A percentile compares a stretch with the other conserved stretches of the same genome.
These are phyloP conservation scores for Macroglossus sobrinus DNA, from an alignment of 2,113 vertebrate genomes.

Conservation along the genomic window DNA sequence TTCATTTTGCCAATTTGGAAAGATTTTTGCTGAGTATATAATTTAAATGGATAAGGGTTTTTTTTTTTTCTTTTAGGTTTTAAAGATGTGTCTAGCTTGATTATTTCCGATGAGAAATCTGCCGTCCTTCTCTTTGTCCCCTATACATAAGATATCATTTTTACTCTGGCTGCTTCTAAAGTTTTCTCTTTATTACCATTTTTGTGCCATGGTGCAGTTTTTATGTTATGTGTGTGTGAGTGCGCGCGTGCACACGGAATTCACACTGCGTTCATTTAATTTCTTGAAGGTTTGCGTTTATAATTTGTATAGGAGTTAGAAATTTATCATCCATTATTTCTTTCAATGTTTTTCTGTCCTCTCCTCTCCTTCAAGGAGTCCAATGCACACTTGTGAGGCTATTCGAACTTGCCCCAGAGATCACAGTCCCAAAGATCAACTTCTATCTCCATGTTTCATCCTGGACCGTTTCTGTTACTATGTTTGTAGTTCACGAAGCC, in stretches of 20 bases:
- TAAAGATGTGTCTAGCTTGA: neutral
- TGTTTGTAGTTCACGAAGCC: neutral
- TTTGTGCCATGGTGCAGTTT: neutral
- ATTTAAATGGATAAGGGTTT: neutral
- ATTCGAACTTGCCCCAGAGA: neutral
- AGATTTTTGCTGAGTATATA: neutral
- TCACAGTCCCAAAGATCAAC: neutral
- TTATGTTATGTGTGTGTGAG: neutral
- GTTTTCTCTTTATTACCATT: neutral
- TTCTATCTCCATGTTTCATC: neutral
- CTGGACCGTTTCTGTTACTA: neutral
- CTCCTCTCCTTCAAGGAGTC: neutral
- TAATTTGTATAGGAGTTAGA: neutral
- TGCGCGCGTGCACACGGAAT: rapidly evolving
- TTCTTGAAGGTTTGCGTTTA: neutral
- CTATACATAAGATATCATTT: neutral
- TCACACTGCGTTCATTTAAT: neutral
- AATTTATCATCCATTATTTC: neutral
- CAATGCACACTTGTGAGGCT: neutral
- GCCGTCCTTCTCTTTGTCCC: neutral
- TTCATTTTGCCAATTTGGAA: neutral
- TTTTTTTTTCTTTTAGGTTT: neutral
- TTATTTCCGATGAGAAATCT: neutral
- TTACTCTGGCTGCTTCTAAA: neutral
- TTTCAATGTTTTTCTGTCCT: neutral